phyloP scores from a whole-genome alignment of 1,140 invertebrate genomes.

The Acromyrmex heyeri region DNA sequence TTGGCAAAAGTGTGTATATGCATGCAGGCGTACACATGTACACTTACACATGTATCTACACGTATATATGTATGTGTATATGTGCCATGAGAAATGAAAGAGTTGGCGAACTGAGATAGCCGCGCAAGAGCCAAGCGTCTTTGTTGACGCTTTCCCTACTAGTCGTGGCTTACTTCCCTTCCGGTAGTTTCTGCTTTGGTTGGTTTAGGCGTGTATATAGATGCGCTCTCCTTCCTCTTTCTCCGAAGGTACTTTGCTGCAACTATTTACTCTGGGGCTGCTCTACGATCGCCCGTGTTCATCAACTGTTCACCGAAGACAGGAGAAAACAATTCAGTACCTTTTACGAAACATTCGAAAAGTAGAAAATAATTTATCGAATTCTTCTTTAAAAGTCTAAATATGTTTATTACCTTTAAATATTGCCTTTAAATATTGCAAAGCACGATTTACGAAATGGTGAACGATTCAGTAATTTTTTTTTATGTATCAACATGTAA shows the following conservation, averaged over 20 bases:
- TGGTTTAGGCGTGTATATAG: slow-evolving; percentile 66
- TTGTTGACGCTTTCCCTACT: slow-evolving; percentile 62
- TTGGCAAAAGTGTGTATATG: slow-evolving; percentile 15
- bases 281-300: slow-evolving; percentile 61
- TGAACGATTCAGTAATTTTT: background rate
- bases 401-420: background rate
- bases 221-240: background rate
- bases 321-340: background rate
- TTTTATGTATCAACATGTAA: background rate
- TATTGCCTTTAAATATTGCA: background rate
- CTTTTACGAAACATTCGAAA: slow-evolving; percentile 6
- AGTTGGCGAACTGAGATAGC: slow-evolving; percentile 24
- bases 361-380: background rate
- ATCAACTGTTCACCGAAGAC: slow-evolving; percentile 43
- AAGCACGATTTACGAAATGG: background rate
- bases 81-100: slow-evolving; percentile 30
- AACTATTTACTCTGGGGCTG: slow-evolving; percentile 67
- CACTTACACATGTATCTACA: too few relatives aligned
- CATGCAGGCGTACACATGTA: too few relatives aligned
- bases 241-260: slow-evolving; percentile 44
- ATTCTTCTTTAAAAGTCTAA: slow-evolving; percentile 1
- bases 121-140: background rate
- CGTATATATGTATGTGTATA: background rate
- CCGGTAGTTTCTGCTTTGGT: slow-evolving; percentile 67
- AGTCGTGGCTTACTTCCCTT: slow-evolving; percentile 52